phyloP scores from a whole-genome alignment of 2,888 invertebrate genomes.

The Liposcelis brunnea region DNA sequence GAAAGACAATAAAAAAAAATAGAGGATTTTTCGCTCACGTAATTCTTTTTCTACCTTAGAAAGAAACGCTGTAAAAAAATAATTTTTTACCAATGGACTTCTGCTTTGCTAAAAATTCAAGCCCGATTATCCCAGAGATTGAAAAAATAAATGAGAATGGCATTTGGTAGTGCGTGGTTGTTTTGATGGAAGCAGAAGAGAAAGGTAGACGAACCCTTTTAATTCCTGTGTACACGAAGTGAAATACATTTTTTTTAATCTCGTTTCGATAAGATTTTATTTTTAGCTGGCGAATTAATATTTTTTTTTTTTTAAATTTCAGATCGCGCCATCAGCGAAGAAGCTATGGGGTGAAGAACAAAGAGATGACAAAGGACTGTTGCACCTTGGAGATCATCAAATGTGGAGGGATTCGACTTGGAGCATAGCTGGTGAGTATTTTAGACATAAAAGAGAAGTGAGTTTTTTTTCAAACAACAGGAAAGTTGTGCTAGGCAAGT shows the following conservation, averaged over 20 bases:
- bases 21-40: no score
- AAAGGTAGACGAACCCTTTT: conserved; percentile 2
- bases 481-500: no score
- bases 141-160: neutral
- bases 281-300: conserved; percentile 14
- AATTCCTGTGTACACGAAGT: no score
- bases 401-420: conserved; percentile 88
- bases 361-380: conserved; percentile 40
- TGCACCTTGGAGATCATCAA: conserved; percentile 60
- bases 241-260: no score
- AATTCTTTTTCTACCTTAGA: no score
- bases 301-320: conserved; percentile 25
- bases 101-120: no score
- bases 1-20: no score
- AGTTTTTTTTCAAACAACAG: no score
- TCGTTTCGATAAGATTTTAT: no score
- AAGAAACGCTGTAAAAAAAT: no score
- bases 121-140: neutral
- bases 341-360: conserved; percentile 63
- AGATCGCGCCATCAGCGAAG: conserved; percentile 89
- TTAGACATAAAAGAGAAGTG: no score
- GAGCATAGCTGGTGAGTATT: conserved; percentile 68
- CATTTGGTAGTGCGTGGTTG: neutral
- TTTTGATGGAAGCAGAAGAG: neutral
- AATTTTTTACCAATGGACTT: no score